Conservation (phyloP, 2,888 invertebrate species). For the Cheilosia urbana region DNA sequence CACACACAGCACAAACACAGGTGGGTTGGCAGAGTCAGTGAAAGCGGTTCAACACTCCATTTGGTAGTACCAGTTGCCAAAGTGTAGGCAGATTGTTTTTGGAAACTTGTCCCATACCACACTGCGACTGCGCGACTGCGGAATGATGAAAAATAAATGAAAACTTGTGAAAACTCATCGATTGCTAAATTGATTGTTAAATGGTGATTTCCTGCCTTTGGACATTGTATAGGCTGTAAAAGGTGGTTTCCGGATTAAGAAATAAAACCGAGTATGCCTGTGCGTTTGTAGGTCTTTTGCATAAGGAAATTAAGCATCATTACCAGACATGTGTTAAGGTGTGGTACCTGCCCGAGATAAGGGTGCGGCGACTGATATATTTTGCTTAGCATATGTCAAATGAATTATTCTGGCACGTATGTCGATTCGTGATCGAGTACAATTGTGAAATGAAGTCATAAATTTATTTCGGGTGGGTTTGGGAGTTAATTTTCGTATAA, state of each 20-base stretch:
- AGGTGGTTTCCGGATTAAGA: conserved; percentile 50
- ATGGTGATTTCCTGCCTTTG: conserved; percentile 35
- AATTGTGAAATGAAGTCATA: conserved; percentile 34
- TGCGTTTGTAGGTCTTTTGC: conserved; percentile 39
- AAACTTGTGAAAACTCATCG: conserved; percentile 60
- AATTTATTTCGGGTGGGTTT: background rate
- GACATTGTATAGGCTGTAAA: conserved; percentile 28
- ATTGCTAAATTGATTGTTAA: conserved; percentile 8
- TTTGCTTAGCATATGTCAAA: conserved; percentile 17
- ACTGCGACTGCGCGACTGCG: background rate
- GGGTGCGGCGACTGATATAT: conserved; percentile 53
- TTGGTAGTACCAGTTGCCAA: background rate
- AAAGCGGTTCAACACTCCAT: conserved; percentile 55
- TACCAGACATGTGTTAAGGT: conserved; percentile 48
- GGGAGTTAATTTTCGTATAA: conserved; percentile 20
- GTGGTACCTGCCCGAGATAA: conserved; percentile 25
- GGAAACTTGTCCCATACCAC: conserved; percentile 35
- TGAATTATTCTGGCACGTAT: conserved; percentile 39
- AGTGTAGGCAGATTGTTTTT: conserved; percentile 44
- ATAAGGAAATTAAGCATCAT: conserved; percentile 22
- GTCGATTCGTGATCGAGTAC: conserved; percentile 35
- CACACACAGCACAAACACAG: background rate
- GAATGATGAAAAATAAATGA: conserved; percentile 58
- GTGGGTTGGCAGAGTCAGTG: conserved; percentile 37
- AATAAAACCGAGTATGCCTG: conserved; percentile 3